phyloP scores from a whole-genome alignment of 2,113 vertebrate genomes.

The Quiscalus mexicanus region DNA sequence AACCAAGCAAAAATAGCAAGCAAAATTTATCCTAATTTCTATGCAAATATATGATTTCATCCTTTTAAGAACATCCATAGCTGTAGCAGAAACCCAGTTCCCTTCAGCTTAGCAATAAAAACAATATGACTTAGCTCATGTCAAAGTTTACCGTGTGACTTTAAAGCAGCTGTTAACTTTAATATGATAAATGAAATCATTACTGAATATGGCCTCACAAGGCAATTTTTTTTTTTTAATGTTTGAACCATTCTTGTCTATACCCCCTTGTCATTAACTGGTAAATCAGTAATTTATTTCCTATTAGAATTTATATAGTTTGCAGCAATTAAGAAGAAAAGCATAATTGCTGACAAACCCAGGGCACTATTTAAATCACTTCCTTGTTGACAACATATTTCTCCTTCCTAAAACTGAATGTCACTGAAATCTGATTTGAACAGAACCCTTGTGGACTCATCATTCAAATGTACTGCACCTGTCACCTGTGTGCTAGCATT shows the following conservation, averaged over 20 bases:
- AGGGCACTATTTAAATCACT: slow-evolving; percentile 88
- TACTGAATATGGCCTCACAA: slow-evolving; percentile 71
- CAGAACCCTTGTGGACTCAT: slow-evolving; percentile 86
- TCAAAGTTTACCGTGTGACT: slow-evolving; percentile 74
- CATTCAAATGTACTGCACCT: slow-evolving; percentile 94
- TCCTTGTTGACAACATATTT: slow-evolving; percentile 87
- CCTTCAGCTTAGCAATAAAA: slow-evolving; percentile 31
- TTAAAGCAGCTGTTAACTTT: slow-evolving; percentile 78
- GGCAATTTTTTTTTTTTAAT: slow-evolving; percentile 72
- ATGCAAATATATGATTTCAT: neutral
- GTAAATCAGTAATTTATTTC: slow-evolving; percentile 87
- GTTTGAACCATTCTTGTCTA: slow-evolving; percentile 77
- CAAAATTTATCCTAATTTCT: neutral
- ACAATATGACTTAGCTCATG: slow-evolving; percentile 54
- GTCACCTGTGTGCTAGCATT: slow-evolving; percentile 99
- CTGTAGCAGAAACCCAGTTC: neutral
- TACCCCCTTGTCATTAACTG: slow-evolving; percentile 84
- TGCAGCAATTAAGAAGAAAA: slow-evolving; percentile 86
- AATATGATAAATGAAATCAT: slow-evolving; percentile 74
- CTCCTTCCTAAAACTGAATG: slow-evolving; percentile 88
- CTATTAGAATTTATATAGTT: slow-evolving; percentile 87
- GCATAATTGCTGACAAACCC: slow-evolving; percentile 86
- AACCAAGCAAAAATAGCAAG: neutral
- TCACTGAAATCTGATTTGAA: slow-evolving; percentile 87
- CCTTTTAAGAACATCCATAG: neutral